phyloP scores from a whole-genome alignment of 2,113 vertebrate genomes.

The Mastomys coucha region DNA sequence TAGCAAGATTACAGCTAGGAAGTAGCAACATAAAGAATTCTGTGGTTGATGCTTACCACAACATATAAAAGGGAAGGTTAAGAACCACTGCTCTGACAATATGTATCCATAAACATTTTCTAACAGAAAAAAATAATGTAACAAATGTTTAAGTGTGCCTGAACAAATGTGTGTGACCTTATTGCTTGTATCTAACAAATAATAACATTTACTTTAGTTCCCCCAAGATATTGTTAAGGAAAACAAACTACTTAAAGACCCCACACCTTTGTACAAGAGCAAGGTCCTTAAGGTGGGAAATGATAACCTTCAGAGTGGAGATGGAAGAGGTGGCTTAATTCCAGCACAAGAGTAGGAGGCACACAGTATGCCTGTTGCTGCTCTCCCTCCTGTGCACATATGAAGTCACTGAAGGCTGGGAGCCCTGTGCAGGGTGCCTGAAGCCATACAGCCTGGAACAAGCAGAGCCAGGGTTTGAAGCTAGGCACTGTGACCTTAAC shows the following conservation, averaged over 20 bases:
- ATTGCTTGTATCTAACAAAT: neutral
- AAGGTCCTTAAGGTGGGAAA: neutral
- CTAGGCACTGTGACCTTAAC: neutral
- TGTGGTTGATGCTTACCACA: neutral
- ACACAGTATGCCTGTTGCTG: too few species aligned
- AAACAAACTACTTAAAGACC: neutral
- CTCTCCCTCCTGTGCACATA: neutral
- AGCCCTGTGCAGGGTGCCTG: too few species aligned
- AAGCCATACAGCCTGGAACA: neutral
- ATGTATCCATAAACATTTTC: neutral
- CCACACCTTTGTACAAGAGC: neutral
- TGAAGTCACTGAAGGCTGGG: neutral
- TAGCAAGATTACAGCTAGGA: neutral
- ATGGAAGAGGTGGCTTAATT: neutral
- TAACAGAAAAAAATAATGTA: neutral
- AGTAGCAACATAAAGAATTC: neutral
- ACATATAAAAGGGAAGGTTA: neutral
- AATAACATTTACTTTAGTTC: slow-evolving; percentile 34
- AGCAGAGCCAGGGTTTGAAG: neutral
- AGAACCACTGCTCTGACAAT: slow-evolving; percentile 5
- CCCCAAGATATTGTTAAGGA: neutral
- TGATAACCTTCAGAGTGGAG: neutral
- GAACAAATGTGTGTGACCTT: neutral
- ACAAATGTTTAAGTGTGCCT: neutral
- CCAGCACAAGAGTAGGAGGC: neutral